phyloP scores from a whole-genome alignment of 2,888 invertebrate genomes.

The Acanthococcus lagerstroemiae region DNA sequence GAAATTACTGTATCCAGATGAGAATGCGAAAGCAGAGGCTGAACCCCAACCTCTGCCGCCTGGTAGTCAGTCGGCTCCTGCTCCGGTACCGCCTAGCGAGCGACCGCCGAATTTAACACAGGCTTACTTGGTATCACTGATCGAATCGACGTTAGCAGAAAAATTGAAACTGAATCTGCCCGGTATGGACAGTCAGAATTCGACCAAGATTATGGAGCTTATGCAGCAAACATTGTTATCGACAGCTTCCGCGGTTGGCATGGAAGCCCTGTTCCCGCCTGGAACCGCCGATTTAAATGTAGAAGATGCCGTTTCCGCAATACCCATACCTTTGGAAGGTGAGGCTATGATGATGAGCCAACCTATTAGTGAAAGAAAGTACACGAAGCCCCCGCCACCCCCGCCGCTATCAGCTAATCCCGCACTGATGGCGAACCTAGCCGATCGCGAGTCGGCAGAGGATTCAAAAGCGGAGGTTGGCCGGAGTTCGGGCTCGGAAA shows the following conservation, averaged over 20 bases:
- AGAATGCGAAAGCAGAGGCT: neutral
- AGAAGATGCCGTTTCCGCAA: neutral
- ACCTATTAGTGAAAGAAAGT: neutral
- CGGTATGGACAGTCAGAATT: neutral
- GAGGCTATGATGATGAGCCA: neutral
- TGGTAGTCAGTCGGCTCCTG: too few relatives aligned
- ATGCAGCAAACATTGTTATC: neutral
- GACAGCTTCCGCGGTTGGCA: too few relatives aligned
- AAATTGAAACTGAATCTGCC: neutral
- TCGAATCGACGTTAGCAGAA: neutral
- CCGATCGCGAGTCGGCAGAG: neutral
- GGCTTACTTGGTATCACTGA: conserved; percentile 8
- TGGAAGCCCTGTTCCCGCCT: neutral
- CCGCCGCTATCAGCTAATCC: neutral
- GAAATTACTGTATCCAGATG: conserved; percentile 20
- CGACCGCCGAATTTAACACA: neutral
- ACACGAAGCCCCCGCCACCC: neutral
- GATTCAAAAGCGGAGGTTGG: neutral
- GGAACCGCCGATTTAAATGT: neutral
- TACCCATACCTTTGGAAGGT: neutral
- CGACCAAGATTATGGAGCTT: neutral
- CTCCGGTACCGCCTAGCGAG: neutral
- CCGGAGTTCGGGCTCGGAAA: neutral
- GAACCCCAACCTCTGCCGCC: neutral
- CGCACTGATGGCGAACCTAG: neutral